phyloP scores from a whole-genome alignment of 2,113 vertebrate genomes.

The Colossoma macropomum region DNA sequence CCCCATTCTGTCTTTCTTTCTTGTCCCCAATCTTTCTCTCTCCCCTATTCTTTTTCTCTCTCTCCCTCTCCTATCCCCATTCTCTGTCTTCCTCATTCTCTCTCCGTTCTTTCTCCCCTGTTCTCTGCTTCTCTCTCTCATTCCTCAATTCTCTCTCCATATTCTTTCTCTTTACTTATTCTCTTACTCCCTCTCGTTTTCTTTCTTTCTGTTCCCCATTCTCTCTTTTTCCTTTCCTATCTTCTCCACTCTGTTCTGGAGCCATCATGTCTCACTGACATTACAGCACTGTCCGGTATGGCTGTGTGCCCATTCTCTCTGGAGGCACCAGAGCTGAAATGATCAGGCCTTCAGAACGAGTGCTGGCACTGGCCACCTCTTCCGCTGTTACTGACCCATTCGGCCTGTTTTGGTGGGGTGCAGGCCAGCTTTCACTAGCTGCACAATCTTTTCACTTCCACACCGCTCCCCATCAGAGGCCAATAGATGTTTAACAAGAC shows the following conservation, averaged over 20 bases:
- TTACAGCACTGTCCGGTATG: slow-evolving; percentile 40
- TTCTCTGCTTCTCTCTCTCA: background rate
- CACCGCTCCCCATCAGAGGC: slow-evolving; percentile 19
- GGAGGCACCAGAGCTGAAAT: background rate
- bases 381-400: background rate
- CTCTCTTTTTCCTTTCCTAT: background rate
- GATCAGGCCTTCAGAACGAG: background rate
- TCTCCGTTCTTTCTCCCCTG: background rate
- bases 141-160: background rate
- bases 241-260: background rate
- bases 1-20: no score
- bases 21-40: no score
- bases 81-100: background rate
- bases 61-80: background rate
- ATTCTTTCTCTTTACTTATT: background rate
- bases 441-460: background rate
- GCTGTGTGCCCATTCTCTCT: background rate
- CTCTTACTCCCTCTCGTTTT: slow-evolving; percentile 10
- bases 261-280: slow-evolving; percentile 63
- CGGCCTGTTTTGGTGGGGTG: background rate
- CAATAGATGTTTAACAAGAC: slow-evolving; percentile 36
- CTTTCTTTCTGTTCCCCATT: background rate
- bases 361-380: background rate
- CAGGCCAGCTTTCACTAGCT: background rate
- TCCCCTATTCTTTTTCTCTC: no score